Conservation (phyloP, 2,113 vertebrate species). For the Gila orcuttii region DNA sequence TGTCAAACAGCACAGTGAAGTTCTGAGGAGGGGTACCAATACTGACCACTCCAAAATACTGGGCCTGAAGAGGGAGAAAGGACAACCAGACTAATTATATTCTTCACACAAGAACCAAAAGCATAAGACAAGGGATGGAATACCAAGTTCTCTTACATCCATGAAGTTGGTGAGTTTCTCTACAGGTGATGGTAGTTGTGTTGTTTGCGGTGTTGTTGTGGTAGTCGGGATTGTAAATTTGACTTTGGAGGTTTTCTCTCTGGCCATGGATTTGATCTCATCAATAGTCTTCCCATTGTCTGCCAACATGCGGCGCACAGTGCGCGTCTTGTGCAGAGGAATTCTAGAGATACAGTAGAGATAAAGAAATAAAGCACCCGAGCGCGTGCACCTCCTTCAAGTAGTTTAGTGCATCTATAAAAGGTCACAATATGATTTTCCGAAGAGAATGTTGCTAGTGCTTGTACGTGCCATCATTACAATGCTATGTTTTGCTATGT, state of each 20-base stretch:
- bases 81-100: not conserved
- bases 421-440: not conserved
- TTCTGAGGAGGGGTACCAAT: conserved; percentile 85
- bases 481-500: not conserved
- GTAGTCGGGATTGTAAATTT: not conserved
- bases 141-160: conserved; percentile 73
- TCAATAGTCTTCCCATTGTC: conserved; percentile 67
- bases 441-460: not conserved
- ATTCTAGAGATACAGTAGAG: conserved; percentile 67
- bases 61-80: conserved; percentile 68
- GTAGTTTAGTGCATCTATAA: not conserved
- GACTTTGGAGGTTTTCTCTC: not conserved
- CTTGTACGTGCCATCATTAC: not conserved
- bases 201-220: not conserved
- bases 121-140: no score
- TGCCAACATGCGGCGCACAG: conserved; percentile 65
- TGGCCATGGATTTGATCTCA: conserved; percentile 62
- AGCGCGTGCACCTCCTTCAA: not conserved
- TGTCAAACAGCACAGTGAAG: conserved; percentile 88
- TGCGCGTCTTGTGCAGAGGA: conserved; percentile 75
- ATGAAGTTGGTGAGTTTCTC: conserved; percentile 83
- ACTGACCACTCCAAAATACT: conserved; percentile 85
- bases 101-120: not conserved
- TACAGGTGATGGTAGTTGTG: conserved; percentile 52
- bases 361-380: not conserved